Evolutionary conservation across 2,888 invertebrate species (phyloP), one percentile per base, ranked within the genome.

Genomic region (Andrena haemorrhoa): DNA sequence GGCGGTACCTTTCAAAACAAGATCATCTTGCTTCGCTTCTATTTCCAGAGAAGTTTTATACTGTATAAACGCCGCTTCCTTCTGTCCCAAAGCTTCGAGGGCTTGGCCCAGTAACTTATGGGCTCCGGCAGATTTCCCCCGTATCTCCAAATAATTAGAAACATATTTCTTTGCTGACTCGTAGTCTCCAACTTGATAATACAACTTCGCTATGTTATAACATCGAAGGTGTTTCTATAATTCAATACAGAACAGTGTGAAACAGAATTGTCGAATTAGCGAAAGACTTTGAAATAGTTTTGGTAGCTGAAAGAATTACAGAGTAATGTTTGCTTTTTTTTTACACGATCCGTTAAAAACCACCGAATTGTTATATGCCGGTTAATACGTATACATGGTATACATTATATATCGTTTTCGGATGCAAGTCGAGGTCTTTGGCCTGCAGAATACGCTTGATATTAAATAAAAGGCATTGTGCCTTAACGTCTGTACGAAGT

Each of bases 81-180:
- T 96, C 85, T 97, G 96, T 68, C 97, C 97, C 71, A 96, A 94
- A 86, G 96, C 96, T 92, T 97, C 97, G 86, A 96, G 95, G 75
- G 97, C 96, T 93, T 97, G 96, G 16, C 97, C 98, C 83, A 98
- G 95, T 16, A 98, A 94, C 92, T 97, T 97, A 92, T 98, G 96
- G 2, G 97, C 98, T 88, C 96, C 96, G 51, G 98, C 96, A 87
- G 97, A 97, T 90, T 96, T 96, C 84, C 97, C 96, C 90, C 97
- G 96, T 26, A 96, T 95, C 79, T 95, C 96, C 76, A 98, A 94
- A 93, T 97, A 98, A 83, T 96, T 95, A 69, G 96, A 95, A 29
- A 98, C 95, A 94, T 98, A 98, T 92, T 96, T 96, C 91, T 96
- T 96, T 63, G 98, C 97, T 89, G 96, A 96, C 88, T 96, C 95